A percentile compares a stretch with the other conserved stretches of the same genome.
Conservation (phyloP, 1,140 invertebrate species). For the Acyrthosiphon pisum region DNA sequence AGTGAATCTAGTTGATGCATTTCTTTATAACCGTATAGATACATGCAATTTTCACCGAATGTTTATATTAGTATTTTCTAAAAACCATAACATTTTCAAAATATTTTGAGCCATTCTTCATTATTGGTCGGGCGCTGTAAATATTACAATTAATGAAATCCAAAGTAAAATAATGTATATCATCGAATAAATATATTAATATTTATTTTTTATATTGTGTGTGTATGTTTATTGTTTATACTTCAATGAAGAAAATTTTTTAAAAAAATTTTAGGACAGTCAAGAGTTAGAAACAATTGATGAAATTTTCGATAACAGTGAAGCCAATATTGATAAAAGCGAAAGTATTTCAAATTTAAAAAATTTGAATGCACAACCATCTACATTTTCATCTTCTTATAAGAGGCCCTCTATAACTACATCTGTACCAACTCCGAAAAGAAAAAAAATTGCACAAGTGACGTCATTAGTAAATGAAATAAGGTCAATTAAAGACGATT, state of each 20-base stretch:
- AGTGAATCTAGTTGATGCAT: too few relatives aligned
- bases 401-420: neutral
- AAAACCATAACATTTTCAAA: too few relatives aligned
- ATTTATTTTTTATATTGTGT: constrained; percentile 9
- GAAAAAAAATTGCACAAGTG: constrained; percentile 26
- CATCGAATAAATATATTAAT: constrained; percentile 29
- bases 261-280: neutral
- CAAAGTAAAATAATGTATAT: constrained; percentile 30
- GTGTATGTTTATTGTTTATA: constrained; percentile 19
- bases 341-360: constrained; percentile 24
- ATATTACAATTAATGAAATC: constrained; percentile 33
- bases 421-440: constrained; percentile 15
- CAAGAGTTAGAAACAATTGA: constrained; percentile 30
- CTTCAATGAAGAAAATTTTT: constrained; percentile 28
- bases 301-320: constrained; percentile 21
- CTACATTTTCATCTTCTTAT: constrained; percentile 23
- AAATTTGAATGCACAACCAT: constrained; percentile 12
- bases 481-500: constrained; percentile 19
- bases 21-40: too few relatives aligned
- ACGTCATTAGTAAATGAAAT: constrained; percentile 26
- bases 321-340: constrained; percentile 1
- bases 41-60: too few relatives aligned
- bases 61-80: too few relatives aligned
- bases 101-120: constrained; percentile 60
- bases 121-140: constrained; percentile 59